Evolutionary conservation across 2,797 vertebrate species (phyloP).

Genomic region (Pseudocheirus occidentalis): DNA sequence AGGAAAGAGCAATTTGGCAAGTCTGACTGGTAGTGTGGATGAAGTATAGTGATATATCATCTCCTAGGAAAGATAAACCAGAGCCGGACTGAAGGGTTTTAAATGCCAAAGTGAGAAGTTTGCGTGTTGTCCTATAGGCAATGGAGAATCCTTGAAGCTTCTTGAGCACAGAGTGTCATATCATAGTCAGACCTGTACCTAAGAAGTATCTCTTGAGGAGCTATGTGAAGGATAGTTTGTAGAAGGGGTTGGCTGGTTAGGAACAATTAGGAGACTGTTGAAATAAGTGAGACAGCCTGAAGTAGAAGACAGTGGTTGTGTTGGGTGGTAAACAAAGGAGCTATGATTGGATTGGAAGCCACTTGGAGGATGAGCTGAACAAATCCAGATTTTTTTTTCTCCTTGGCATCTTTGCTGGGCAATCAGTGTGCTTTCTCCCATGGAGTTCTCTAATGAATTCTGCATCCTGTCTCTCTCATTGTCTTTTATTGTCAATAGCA

Average conservation of each 20-base stretch:
- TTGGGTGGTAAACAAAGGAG: background rate
- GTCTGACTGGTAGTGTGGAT: background rate
- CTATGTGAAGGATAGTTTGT: background rate
- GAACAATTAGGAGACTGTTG: background rate
- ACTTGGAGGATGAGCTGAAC: background rate
- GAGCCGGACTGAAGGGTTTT: background rate
- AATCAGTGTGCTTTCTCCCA: background rate
- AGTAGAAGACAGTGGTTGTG: background rate
- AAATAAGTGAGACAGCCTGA: background rate
- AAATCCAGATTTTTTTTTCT: background rate
- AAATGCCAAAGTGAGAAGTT: background rate
- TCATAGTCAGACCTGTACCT: background rate
- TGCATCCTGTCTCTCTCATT: background rate
- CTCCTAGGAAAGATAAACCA: background rate
- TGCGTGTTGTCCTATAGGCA: background rate
- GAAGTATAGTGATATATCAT: background rate
- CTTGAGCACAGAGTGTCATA: background rate
- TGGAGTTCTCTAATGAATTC: constrained; percentile 30
- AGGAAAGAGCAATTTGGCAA: background rate
- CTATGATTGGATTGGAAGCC: background rate
- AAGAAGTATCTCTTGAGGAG: background rate
- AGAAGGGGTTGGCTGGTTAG: background rate
- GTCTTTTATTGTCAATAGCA: constrained; percentile 78
- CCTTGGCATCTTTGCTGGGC: rapidly evolving
- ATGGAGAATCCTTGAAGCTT: background rate